These are phyloP conservation scores for Lasiurus cinereus DNA, from an alignment of 2,113 vertebrate genomes.

Conservation along the genomic window DNA sequence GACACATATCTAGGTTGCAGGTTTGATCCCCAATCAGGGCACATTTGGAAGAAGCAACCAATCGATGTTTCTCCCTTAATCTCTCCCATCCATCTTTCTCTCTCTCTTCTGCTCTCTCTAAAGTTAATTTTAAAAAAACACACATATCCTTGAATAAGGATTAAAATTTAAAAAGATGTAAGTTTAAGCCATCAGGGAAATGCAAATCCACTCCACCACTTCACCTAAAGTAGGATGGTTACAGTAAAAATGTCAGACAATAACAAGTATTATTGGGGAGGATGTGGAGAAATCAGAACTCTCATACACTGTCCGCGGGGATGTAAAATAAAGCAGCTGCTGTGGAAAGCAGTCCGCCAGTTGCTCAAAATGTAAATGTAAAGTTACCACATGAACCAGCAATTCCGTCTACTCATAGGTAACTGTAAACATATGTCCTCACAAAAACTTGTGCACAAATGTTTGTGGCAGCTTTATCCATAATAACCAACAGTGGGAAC, in stretches of 20 bases:
- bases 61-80: neutral
- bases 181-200: neutral
- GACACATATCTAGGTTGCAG: neutral
- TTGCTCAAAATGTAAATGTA: neutral
- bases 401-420: neutral
- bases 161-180: neutral
- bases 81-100: neutral
- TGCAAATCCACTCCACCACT: neutral
- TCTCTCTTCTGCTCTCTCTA: neutral
- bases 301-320: rapidly evolving
- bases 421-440: neutral
- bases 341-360: neutral
- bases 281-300: neutral
- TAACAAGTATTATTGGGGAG: neutral
- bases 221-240: neutral
- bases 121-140: neutral
- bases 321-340: neutral
- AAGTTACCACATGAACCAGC: neutral
- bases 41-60: neutral
- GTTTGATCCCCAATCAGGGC: neutral
- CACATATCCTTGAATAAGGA: neutral
- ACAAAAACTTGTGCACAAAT: neutral
- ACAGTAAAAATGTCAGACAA: neutral
- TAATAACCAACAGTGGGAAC: neutral
- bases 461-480: neutral